Percentiles rank a stretch among this genome's conserved stretches.
Evolutionary conservation across 2,888 invertebrate species (phyloP).

Genomic region (Julus scanicus): DNA sequence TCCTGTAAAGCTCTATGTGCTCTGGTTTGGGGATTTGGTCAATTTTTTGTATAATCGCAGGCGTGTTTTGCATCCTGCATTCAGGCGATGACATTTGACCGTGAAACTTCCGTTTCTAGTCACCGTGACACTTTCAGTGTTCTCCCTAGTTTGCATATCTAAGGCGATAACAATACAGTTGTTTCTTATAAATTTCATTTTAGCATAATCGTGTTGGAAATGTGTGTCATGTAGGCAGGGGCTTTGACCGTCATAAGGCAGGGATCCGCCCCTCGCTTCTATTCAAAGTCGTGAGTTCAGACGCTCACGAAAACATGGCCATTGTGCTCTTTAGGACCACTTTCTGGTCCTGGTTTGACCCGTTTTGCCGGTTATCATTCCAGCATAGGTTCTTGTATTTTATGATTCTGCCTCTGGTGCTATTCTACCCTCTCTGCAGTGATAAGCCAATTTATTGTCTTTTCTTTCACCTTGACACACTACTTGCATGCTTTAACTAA

Average conservation of each 20-base stretch:
- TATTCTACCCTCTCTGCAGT: background rate
- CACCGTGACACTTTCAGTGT: slow-evolving; percentile 11
- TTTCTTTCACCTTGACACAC: too few relatives aligned
- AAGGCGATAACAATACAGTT: background rate
- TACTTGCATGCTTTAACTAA: too few relatives aligned
- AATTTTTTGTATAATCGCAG: too few relatives aligned
- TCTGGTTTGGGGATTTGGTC: too few relatives aligned
- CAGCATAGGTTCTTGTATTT: background rate
- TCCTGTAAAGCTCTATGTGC: background rate
- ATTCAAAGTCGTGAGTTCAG: background rate
- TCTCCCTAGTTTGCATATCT: background rate
- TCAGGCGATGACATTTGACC: background rate
- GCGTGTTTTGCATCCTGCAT: background rate
- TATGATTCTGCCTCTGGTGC: background rate
- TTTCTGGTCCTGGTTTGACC: background rate
- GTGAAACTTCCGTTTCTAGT: background rate
- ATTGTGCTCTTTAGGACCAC: background rate
- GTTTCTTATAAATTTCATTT: background rate
- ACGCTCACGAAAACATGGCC: background rate
- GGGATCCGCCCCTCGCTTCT: background rate
- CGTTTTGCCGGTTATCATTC: background rate
- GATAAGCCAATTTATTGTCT: too few relatives aligned
- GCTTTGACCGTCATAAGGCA: background rate
- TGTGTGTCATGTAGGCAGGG: slow-evolving; percentile 39
- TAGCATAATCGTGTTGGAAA: background rate